Evolutionary conservation across 2,113 vertebrate species (phyloP), one percentile per base, ranked within the genome.

Genomic region (Acanthisitta chloris): DNA sequence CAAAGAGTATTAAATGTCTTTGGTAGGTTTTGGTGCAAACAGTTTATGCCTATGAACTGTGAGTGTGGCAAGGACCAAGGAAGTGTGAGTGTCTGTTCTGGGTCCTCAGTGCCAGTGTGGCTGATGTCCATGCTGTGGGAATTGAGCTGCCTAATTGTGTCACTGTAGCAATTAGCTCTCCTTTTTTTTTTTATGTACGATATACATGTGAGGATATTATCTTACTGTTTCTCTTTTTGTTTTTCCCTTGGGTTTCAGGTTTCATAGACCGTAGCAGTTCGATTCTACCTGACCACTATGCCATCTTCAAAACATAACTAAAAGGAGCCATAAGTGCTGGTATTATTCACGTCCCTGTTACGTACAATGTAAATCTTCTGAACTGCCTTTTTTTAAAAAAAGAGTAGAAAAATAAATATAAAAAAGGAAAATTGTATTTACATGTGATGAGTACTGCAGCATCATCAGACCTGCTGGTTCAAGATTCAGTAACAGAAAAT

Each of bases 271-370:
- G 88, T 99, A 99, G 98, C 98, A 98, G 98, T 98, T 94, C 90
- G 98, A 96, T 98, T 98, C 98, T 96, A 95, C 97, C 95, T 97
- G 97, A 97, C 97, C 97, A 97, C 98, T 98, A 95, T 97, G 97
- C 97, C 81, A 95, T 98, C 98, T 97, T 98, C 97, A 97, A 97
- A 98, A 97, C 92, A 95, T 97, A 97, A 98, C 96, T 97, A 97
- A 89, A 98, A 98, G 98, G 98, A 99, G 99, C 98, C 99, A 98
- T 98, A 99, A 99, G 99, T 99, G 99, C 99, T 99, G 99, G 99
- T 98, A 98, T 98, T 98, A 98, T 97, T 98, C 98, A 98, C 97
- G 98, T 98, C 98, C 98, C 98, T 98, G 98, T 94, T 99, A 98
- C 95, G 92, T 98, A 98, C 87, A 96, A 97, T 98, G 98, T 99